Percentiles rank a stretch among this genome's conserved stretches.
Conservation (phyloP, 2,797 vertebrate genomes). For the Hydrocynus forskahlii region DNA sequence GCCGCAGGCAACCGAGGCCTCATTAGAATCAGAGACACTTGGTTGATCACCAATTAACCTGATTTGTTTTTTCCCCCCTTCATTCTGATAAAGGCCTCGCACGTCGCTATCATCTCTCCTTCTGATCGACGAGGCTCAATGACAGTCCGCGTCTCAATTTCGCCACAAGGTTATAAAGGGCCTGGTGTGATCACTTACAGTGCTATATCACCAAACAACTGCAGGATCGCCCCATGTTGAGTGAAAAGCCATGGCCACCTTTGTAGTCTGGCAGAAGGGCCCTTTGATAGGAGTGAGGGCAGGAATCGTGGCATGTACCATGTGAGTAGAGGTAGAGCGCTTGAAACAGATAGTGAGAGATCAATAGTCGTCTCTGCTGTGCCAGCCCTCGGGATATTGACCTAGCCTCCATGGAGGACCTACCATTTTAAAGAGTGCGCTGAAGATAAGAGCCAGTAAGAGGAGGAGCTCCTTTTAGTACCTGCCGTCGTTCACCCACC, state of each 20-base stretch:
- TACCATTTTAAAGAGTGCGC: conserved; percentile 56
- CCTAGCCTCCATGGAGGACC: conserved; percentile 57
- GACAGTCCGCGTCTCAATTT: conserved; percentile 80
- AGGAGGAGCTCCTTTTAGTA: conserved; percentile 51
- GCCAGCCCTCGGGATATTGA: conserved; percentile 61
- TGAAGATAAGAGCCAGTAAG: conserved; percentile 58
- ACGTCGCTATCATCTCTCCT: conserved; percentile 81
- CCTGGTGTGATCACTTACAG: conserved; percentile 68
- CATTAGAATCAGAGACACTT: conserved; percentile 93
- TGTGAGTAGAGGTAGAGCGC: conserved; percentile 58
- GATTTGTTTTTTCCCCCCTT: conserved; percentile 83
- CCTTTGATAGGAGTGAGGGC: conserved; percentile 54
- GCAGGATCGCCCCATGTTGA: conserved; percentile 45
- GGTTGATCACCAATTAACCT: conserved; percentile 99
- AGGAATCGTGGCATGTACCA: conserved; percentile 57
- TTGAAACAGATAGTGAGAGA: conserved; percentile 64
- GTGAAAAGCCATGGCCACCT: conserved; percentile 51
- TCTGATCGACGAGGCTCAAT: conserved; percentile 85
- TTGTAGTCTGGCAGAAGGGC: conserved; percentile 58
- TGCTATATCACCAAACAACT: conserved; percentile 66
- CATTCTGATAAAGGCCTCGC: conserved; percentile 89
- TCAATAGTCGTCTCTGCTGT: conserved; percentile 64
- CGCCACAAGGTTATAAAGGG: conserved; percentile 77
- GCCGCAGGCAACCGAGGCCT: conserved; percentile 89
- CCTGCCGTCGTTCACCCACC: conserved; percentile 38